Base-by-base conservation (phyloP, 2,797 vertebrate genomes). In the Mareca strepera region DNA sequence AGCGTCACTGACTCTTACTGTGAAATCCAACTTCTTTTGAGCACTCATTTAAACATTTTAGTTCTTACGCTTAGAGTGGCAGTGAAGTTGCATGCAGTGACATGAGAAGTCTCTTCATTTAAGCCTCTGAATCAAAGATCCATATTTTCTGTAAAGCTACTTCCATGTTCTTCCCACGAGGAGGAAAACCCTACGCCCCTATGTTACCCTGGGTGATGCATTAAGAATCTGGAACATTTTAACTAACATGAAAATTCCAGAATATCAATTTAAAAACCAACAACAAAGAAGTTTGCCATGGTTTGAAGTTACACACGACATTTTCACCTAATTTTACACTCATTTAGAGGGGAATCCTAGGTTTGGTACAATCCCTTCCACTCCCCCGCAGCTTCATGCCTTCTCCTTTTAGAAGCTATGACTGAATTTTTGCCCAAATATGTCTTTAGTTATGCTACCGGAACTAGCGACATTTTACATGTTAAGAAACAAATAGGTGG, bases 161-260 rank as follows among this genome's bases (percentile, higher is more conserved):
- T 96, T 96, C 95, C 95, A 95, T 95, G 92, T 94, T 96, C 94
- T 96, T 96, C 80, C 94, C 78, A 63, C 59, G 37, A 82, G 41
- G 11, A 93, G 59, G 33, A 90, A 93, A 94, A 46, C 67, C 52
- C 72, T 77, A 20, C 60, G 77, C 88, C 67, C 52, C 72, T 80
- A 20, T 77, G 74, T 90, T 81, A 93, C 48, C 83, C 48, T 2
- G 0, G 37, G 88, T 90, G 77, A 91, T 76, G 63, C 67, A 79
- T 91, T 90, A 58, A 41, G 53, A 60, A 77, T 94, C 86, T 86
- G 52, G 67, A 90, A 82, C 10, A 26, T 84, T 77, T 87, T 59
- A 86, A 80, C 41, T 59, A 87, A 77, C 25, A 39, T 10, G 22
- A 90, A 87, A 66, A 93, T 86, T 84, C 20, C 56, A 93, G 67